Evolutionary conservation across 2,888 invertebrate species (phyloP).

Genomic region (Lacanobia oleracea): DNA sequence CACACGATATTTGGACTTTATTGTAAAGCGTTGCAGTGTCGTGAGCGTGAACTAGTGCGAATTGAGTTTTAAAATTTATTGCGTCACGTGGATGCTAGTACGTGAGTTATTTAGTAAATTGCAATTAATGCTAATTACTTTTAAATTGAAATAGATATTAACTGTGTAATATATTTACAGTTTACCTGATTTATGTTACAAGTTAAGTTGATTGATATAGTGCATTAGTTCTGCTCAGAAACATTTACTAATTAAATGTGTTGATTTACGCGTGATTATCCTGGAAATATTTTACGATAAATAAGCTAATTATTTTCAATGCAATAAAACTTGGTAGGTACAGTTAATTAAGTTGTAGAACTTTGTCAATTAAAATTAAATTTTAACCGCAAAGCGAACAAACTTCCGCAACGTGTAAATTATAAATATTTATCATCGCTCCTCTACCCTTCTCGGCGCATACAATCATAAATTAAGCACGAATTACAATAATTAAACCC

Average conservation of each 20-base stretch:
- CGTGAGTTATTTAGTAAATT: conserved; percentile 67
- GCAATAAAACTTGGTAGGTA: conserved; percentile 18
- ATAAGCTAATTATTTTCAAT: conserved; percentile 4
- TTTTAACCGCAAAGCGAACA: conserved; percentile 48
- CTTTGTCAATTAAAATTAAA: conserved; percentile 45
- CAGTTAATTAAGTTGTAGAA: conserved; percentile 26
- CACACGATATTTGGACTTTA: conserved; percentile 73
- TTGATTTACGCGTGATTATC: conserved; percentile 9
- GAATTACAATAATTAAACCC: conserved; percentile 62
- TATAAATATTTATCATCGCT: conserved; percentile 64
- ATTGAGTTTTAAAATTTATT: conserved; percentile 74
- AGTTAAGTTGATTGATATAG: conserved; percentile 24
- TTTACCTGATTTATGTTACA: conserved; percentile 25
- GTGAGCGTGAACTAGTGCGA: conserved; percentile 73
- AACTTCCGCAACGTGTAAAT: conserved; percentile 59
- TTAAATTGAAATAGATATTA: conserved; percentile 64
- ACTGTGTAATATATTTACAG: conserved; percentile 35
- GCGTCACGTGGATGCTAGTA: conserved; percentile 81
- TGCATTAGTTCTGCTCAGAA: conserved; percentile 24
- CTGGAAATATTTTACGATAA: background rate
- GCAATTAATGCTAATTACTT: conserved; percentile 70
- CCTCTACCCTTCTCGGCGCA: conserved; percentile 69
- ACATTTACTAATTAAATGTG: conserved; percentile 2
- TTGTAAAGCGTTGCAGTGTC: conserved; percentile 70
- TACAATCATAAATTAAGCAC: conserved; percentile 63